Conservation (phyloP, 2,797 vertebrate genomes). For the Podarcis siculus region DNA sequence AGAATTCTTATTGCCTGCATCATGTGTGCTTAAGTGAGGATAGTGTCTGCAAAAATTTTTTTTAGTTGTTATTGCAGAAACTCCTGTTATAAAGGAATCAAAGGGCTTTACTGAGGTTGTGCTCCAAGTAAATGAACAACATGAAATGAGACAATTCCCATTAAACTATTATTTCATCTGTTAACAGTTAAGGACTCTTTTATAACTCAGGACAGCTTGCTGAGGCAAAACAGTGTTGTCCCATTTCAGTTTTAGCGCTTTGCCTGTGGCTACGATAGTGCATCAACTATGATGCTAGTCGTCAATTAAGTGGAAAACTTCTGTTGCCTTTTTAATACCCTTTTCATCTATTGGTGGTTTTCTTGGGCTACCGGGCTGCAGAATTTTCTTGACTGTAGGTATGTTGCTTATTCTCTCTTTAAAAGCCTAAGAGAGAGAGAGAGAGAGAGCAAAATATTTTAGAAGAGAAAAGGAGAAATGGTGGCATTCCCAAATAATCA, state of each 20-base stretch:
- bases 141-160: no score
- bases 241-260: neutral
- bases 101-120: no score
- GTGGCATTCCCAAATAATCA: neutral
- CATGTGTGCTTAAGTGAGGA: no score
- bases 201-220: no score
- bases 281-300: no score
- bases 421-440: slow-evolving; percentile 78
- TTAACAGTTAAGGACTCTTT: no score
- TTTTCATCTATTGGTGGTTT: slow-evolving; percentile 85
- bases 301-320: neutral
- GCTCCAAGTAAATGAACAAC: no score
- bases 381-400: slow-evolving; percentile 84
- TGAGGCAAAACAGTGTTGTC: neutral
- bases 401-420: slow-evolving; percentile 81
- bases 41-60: no score
- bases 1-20: no score
- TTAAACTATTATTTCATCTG: no score
- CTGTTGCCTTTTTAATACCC: slow-evolving; percentile 63
- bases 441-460: neutral
- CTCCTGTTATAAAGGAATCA: no score
- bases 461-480: neutral
- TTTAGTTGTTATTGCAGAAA: no score
- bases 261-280: neutral
- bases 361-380: slow-evolving; percentile 87